Base-by-base conservation (phyloP, 2,113 vertebrate species). In the Epinephelus lanceolatus region DNA sequence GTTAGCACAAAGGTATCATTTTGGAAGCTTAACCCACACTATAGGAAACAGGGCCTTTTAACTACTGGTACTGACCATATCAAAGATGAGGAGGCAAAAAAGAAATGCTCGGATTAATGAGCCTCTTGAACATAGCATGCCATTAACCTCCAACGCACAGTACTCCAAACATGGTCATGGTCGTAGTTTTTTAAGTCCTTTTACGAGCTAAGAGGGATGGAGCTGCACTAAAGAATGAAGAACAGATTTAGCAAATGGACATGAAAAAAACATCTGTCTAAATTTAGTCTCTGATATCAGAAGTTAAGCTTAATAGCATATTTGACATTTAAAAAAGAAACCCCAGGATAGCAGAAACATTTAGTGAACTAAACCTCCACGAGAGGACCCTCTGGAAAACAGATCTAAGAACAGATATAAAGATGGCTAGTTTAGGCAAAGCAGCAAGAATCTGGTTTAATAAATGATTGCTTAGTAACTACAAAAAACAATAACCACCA, bases 101-200 rank as follows among this genome's bases (percentile, higher is more conserved):
- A 27, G 70, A 75, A 66, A 47, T 13, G 42, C 45, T 7, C 2
- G 37, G 33, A 73, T 74, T 65, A 81, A 79, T 13, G 0, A 78
- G 40, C 23, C 75, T 9, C 63, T 67, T 45, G 73, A 75, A 79
- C 81, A 59, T 19, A 80, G 8, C 18, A 5, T 18, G 21, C 14
- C 56, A 23, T 90, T 85, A 57, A 78, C 65, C 33, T 55, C 71
- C 47, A 78, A 72, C 3, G 4, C 62, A 62, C 3, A 61, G 30
- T 37, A 17, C 76, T 76, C 77, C 82, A 87, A 84, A 90, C 69
- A 85, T 77, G 76, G 77, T 21, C 33, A 17, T 21, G 61, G 45
- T 27, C 17, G 18, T 45, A 5, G 23, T 27, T 23, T 75, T 47
- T 63, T 21, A 56, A 21, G 25, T 47, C 76, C 52, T 85, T 88